Percentiles rank a stretch among this genome's conserved stretches.
These are phyloP conservation scores for Cettia cetti DNA, from an alignment of 2,113 vertebrate genomes.

Conservation along the genomic window DNA sequence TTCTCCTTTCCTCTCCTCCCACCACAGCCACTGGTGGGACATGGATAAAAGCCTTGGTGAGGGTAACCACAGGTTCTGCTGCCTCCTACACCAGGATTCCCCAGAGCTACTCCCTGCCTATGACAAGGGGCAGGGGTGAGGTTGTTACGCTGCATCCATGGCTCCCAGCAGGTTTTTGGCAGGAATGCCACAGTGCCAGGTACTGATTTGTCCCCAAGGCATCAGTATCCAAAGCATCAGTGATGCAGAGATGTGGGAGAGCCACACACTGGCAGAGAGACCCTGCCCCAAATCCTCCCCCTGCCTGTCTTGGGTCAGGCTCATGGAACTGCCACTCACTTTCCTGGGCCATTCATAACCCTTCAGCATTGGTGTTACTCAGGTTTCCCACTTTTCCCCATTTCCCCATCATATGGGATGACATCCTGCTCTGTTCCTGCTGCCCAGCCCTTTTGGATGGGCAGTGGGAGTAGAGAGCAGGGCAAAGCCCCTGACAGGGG, in stretches of 20 bases:
- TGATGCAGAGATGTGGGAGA: not conserved
- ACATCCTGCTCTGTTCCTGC: rapidly evolving
- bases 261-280: not conserved
- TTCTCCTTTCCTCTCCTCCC: not conserved
- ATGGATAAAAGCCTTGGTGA: not conserved
- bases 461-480: not conserved
- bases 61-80: not conserved
- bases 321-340: not conserved
- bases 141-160: not conserved
- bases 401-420: not conserved
- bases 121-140: rapidly evolving
- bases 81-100: rapidly evolving
- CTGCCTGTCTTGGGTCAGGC: not conserved
- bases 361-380: not conserved
- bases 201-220: not conserved
- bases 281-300: not conserved
- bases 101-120: not conserved
- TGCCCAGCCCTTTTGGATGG: not conserved
- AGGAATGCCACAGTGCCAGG: not conserved
- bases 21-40: not conserved
- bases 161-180: not conserved
- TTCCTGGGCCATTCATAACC: not conserved
- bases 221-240: not conserved
- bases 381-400: not conserved
- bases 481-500: rapidly evolving